Base-by-base conservation (phyloP, 2,888 invertebrate genomes). In the Nowickia ferox region DNA sequence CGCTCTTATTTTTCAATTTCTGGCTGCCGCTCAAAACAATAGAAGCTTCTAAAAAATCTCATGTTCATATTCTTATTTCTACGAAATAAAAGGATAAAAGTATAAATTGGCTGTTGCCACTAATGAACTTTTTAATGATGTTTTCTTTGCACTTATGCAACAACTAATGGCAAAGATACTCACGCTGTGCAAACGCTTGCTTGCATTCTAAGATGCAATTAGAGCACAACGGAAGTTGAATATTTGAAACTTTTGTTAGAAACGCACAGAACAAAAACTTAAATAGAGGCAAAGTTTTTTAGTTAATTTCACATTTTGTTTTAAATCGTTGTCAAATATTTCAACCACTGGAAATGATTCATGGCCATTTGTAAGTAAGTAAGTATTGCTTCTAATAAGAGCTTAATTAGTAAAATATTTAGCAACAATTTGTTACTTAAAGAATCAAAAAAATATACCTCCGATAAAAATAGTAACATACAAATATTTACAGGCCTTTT, bases 221-320 rank as follows among this genome's bases (percentile, higher is more conserved):
- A 65, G 63, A 77, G 72, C 72, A 72, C 0, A 78, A 78, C 74
- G 81, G 77, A 81, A 74, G 81, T 68, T 66, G 44, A 85, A 81
- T 74, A 40, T 44, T 42, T 68, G 15, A 72, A 74, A 63, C 63
- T 81, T 74, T 77, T 61, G n/a, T 17, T 30, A 40, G 40, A 57
- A 42, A 66, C 17, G 53, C 8, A 48, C 17, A 40, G 38, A 30
- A 53, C n/a, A 19, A 22, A 66, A 59, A 51, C 48, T 63, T 30
- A 44, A 38, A 69, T n/a, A 68, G 46, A 66, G 48, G 5, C 63
- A 57, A 82, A 78, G 44, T 80, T 68, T 81, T 59, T 66, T 53
- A 81, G 77, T 78, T 71, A 81, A 85, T 77, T 85, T 78, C 72
- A 68, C 65, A 82, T 77, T 48, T 77, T 78, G 74, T 85, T 84